Evolutionary conservation across 92 coral and sea anemone genomes (phyloP).

Genomic region (Actinernus sp.): DNA sequence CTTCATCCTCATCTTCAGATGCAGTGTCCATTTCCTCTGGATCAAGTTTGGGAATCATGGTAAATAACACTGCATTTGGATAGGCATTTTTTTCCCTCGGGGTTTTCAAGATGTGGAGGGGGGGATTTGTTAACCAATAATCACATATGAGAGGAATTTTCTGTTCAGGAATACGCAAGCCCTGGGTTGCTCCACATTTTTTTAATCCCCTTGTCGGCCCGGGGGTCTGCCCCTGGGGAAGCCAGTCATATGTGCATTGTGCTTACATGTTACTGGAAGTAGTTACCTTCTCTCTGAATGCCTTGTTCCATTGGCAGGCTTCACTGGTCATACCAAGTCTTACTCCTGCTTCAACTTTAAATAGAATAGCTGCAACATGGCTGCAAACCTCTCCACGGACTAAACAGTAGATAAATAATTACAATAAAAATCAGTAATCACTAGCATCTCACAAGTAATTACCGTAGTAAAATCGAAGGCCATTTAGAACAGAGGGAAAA

Average conservation of each 20-base stretch:
- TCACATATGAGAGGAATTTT: too few species aligned
- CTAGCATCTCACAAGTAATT: too few species aligned
- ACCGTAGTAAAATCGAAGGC: too few species aligned
- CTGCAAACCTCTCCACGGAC: not conserved
- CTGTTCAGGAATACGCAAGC: too few species aligned
- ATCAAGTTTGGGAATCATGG: slow-evolving; percentile 19
- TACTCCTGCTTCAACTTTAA: not conserved
- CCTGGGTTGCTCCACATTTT: too few species aligned
- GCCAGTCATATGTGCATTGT: too few species aligned
- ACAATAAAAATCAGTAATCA: too few species aligned
- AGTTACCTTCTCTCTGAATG: slow-evolving; percentile 27
- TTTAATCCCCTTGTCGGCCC: too few species aligned
- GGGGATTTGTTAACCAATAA: slow-evolving; percentile 7
- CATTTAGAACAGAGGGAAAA: too few species aligned
- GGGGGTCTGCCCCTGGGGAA: too few species aligned
- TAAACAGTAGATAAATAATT: too few species aligned
- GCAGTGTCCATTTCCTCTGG: slow-evolving; percentile 41
- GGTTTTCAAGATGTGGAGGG: slow-evolving; percentile 3
- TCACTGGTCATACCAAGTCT: not conserved
- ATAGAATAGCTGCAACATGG: not conserved
- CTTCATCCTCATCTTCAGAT: slow-evolving; percentile 39
- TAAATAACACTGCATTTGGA: slow-evolving; percentile 25
- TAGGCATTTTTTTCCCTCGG: slow-evolving; percentile 3
- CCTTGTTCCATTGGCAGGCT: slow-evolving; percentile 32
- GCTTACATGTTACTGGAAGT: too few species aligned